These are phyloP conservation scores for Trogon melanurus DNA, from an alignment of 2,113 vertebrate species.

Conservation along the genomic window DNA sequence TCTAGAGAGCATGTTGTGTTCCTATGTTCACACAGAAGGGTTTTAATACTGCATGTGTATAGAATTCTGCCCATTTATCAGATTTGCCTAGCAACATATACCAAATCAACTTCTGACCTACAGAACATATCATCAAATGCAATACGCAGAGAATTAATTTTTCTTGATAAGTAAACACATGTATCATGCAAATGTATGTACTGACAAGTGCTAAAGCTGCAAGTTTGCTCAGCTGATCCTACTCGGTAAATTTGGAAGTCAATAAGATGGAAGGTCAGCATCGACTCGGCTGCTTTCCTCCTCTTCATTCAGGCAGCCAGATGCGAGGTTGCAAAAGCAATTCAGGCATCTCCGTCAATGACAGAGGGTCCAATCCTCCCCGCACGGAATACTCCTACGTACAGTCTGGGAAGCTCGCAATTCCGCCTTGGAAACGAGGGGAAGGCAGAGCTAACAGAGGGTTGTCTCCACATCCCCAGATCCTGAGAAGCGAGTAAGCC, in stretches of 20 bases:
- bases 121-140: background rate
- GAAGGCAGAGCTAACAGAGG: slow-evolving; percentile 33
- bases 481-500: background rate
- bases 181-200: background rate
- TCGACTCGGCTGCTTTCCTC: background rate
- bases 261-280: slow-evolving; percentile 24
- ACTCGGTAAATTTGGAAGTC: slow-evolving; percentile 5
- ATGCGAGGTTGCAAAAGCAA: slow-evolving; percentile 54
- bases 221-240: slow-evolving; percentile 17
- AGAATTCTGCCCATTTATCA: background rate
- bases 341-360: slow-evolving; percentile 54
- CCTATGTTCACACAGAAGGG: background rate
- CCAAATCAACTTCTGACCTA: background rate
- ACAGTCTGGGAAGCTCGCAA: slow-evolving; percentile 59
- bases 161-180: background rate
- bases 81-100: background rate
- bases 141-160: background rate
- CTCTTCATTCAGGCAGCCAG: slow-evolving; percentile 54
- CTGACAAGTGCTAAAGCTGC: slow-evolving; percentile 31
- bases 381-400: slow-evolving; percentile 40
- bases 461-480: slow-evolving; percentile 3
- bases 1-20: background rate
- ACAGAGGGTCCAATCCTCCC: slow-evolving; percentile 57
- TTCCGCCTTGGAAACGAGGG: slow-evolving; percentile 56
- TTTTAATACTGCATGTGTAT: background rate